Base-by-base conservation (phyloP, 2,888 invertebrate species). In the Cerastoderma edule region DNA sequence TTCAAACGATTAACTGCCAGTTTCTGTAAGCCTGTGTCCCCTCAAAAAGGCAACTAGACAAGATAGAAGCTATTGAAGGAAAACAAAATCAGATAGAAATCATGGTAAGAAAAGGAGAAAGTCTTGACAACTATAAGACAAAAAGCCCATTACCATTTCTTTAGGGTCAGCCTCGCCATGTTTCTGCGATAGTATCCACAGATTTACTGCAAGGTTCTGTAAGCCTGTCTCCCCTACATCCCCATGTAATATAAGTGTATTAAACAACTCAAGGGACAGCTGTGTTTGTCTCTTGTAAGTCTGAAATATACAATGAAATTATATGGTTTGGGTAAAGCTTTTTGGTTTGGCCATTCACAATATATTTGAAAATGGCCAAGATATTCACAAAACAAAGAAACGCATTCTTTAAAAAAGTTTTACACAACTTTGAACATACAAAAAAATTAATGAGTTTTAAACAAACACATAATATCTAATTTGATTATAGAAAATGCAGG, bases 161-260 rank as follows among this genome's bases (percentile, higher is more conserved):
- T 89, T 91, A n/a, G 92, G 89, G 90, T 96, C 95, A 27, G 94
- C 88, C 35, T 93, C 93, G 4, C 93, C 92, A 88, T 95, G 94
- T 92, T 96, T 97, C 83, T 95, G 95, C 24, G 96, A 95, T 82
- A 97, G 93, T 89, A 95, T 95, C 97, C 97, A 98, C 54, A 98
- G 93, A 93, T 97, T 97, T 0, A 95, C 90, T 0, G 96, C 96
- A 75, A 98, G 93, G 67, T 94, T 95, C 35, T 94, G 94, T 93
- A 96, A 93, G 13, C 94, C 77, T n/a, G 85, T 83, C 53, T 90
- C 78, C 5, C 79, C 80, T 13, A 93, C 72, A 83, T 94, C 92
- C 28, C 91, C 92, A 87, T 93, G 91, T 44, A 89, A 86, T 0
- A 93, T 76, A 5, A 94, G 86, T 66, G 89, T 89, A 66, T 89